phyloP scores from a whole-genome alignment of 2,888 invertebrate species.

The Eucriotettix oculatus region DNA sequence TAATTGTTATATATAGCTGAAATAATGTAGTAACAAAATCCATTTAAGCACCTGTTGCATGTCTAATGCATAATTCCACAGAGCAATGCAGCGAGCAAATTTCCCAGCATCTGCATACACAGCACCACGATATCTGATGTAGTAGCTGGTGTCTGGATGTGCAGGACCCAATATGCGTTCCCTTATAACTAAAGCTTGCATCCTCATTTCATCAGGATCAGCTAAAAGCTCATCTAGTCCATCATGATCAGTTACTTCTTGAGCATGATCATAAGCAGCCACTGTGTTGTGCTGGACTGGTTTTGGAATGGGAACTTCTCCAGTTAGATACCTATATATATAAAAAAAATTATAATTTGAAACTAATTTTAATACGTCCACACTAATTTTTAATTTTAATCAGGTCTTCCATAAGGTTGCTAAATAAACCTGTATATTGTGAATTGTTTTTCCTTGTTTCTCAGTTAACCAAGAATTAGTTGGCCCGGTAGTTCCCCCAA shows the following conservation, averaged over 20 bases:
- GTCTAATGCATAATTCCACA: slow-evolving; percentile 41
- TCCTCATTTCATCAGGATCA: slow-evolving; percentile 91
- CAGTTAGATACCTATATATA: slow-evolving; percentile 35
- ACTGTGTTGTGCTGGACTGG: slow-evolving; percentile 51
- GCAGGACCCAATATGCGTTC: slow-evolving; percentile 86
- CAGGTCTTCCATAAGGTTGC: no score
- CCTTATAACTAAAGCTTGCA: slow-evolving; percentile 75
- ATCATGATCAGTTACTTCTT: slow-evolving; percentile 63
- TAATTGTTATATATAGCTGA: no score
- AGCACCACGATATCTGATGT: slow-evolving; percentile 83
- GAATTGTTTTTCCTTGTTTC: no score
- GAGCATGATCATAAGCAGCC: slow-evolving; percentile 75
- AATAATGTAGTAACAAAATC: no score
- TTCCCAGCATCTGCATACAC: slow-evolving; percentile 91
- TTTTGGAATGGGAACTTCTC: slow-evolving; percentile 55
- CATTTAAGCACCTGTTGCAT: slow-evolving; percentile 23
- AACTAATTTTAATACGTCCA: no score
- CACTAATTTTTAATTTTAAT: no score
- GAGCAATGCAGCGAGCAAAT: slow-evolving; percentile 45
- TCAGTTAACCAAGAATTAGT: no score
- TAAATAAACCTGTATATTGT: no score
- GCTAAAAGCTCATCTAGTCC: slow-evolving; percentile 72
- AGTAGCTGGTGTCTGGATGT: slow-evolving; percentile 93
- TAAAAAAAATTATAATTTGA: neutral
- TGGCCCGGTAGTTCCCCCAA: no score